Evolutionary conservation across 2,888 invertebrate species (phyloP).

Genomic region (Dryococelus australis): DNA sequence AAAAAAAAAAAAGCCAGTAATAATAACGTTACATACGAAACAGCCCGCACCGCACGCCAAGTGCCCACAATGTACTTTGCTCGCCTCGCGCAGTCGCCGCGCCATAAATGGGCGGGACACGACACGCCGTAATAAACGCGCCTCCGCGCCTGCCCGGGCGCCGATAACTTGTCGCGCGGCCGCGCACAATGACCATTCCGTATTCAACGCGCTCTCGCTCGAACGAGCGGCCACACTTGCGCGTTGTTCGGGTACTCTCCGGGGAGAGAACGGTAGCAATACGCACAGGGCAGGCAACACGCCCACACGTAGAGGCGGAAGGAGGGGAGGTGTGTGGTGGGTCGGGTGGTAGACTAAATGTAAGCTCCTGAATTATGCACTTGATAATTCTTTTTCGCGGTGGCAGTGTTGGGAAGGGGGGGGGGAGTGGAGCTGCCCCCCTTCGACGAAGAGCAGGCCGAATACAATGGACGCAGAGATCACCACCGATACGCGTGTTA

Average conservation of each 20-base stretch:
- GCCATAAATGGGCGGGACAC: too few species aligned
- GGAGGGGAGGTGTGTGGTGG: not conserved
- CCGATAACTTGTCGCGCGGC: too few species aligned
- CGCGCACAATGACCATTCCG: not conserved
- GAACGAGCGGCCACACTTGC: too few species aligned
- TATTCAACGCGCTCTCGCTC: not conserved
- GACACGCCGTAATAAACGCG: too few species aligned
- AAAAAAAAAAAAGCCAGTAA: too few species aligned
- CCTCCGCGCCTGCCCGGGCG: too few species aligned
- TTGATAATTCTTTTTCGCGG: not conserved
- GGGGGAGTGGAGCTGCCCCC: not conserved
- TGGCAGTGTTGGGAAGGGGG: too few species aligned
- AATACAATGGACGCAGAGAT: not conserved
- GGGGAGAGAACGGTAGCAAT: not conserved
- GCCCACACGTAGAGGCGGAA: not conserved
- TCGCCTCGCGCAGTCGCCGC: too few species aligned
- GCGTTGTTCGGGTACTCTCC: not conserved
- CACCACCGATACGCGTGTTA: not conserved
- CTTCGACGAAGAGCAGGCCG: not conserved
- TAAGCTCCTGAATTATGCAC: not conserved
- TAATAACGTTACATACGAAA: too few species aligned
- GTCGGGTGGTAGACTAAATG: not conserved
- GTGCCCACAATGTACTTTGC: too few species aligned
- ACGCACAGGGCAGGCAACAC: not conserved
- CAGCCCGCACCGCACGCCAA: too few species aligned